Evolutionary conservation across 2,797 vertebrate species (phyloP).

Genomic region (Megaceryle alcyon): DNA sequence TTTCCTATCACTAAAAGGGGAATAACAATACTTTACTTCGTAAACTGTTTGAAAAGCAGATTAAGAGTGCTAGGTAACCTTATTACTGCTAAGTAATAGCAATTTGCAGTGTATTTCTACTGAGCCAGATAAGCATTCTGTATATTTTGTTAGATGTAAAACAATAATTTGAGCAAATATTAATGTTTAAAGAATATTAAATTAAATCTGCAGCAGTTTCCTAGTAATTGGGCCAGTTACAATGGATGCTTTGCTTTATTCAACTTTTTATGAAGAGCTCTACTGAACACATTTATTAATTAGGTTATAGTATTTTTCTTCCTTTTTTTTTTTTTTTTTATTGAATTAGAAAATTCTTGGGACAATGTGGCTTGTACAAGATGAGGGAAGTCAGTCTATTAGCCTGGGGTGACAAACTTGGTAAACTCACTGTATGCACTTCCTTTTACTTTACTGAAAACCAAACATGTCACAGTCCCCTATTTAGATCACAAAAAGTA

Average conservation of each 20-base stretch:
- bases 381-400: background rate
- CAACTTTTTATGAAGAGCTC: background rate
- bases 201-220: background rate
- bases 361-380: background rate
- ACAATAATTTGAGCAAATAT: background rate
- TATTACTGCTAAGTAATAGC: background rate
- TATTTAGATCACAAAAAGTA: conserved; percentile 40
- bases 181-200: background rate
- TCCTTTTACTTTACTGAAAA: conserved; percentile 70
- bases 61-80: background rate
- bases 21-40: background rate
- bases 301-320: background rate
- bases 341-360: background rate
- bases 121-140: background rate
- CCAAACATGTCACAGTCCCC: conserved; percentile 22
- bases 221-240: background rate
- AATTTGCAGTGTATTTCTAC: background rate
- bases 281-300: background rate
- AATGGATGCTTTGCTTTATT: background rate
- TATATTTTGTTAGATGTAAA: background rate
- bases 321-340: background rate
- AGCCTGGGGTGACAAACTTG: background rate
- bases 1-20: background rate
- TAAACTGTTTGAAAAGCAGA: background rate
- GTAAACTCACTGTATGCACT: conserved; percentile 26